Conservation (phyloP, 2,797 vertebrate genomes). For the Neomorphus geoffroyi region DNA sequence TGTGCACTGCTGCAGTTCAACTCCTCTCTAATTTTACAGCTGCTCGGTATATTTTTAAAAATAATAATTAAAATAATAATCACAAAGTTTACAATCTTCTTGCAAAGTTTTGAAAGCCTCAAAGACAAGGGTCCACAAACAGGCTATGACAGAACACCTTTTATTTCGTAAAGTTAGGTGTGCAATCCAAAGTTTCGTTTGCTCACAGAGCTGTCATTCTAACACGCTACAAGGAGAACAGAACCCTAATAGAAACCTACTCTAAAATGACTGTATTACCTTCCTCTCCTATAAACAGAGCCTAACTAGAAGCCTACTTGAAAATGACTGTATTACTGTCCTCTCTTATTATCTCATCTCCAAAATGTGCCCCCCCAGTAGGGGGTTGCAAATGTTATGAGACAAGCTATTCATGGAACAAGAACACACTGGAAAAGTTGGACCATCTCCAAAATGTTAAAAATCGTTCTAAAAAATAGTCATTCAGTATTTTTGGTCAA, state of each 20-base stretch:
- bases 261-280: neutral
- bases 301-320: neutral
- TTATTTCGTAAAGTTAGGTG: too few relatives aligned
- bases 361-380: fast-evolving
- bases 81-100: neutral
- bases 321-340: neutral
- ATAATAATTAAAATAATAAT: neutral
- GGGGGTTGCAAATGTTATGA: neutral
- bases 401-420: neutral
- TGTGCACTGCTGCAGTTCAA: neutral
- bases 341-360: neutral
- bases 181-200: neutral
- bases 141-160: neutral
- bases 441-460: neutral
- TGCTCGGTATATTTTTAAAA: neutral
- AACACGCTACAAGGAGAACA: neutral
- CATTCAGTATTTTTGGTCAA: neutral
- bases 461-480: neutral
- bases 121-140: neutral
- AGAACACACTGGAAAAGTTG: neutral
- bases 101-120: neutral
- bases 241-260: neutral
- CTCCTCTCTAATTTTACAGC: neutral
- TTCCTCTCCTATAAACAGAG: neutral
- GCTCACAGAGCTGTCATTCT: neutral